Evolutionary conservation across 2,888 invertebrate genomes (phyloP).

Genomic region (Pinctada fucata): DNA sequence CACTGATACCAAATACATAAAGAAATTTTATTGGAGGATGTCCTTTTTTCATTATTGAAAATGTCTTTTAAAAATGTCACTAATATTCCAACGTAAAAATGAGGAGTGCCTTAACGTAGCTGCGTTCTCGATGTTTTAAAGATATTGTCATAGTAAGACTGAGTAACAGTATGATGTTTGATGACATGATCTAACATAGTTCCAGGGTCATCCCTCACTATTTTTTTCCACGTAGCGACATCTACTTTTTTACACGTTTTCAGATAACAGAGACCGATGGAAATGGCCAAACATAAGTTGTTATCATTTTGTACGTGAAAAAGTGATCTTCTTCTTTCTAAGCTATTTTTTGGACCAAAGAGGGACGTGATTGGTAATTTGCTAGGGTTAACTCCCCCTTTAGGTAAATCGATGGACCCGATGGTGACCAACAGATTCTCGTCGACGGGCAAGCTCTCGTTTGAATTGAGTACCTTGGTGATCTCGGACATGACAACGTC

Average conservation of each 20-base stretch:
- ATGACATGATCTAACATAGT: constrained; percentile 7
- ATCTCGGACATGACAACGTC: constrained; percentile 25
- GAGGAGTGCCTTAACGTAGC: too few relatives aligned
- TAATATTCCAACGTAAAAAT: too few relatives aligned
- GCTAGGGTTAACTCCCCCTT: constrained; percentile 15
- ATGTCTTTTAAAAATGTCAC: too few relatives aligned
- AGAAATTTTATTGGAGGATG: too few relatives aligned
- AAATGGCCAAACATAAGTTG: constrained; percentile 28
- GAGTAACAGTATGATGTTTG: constrained; percentile 9
- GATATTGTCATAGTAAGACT: constrained; percentile 12
- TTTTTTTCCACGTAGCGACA: constrained; percentile 12
- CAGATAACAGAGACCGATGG: constrained; percentile 23
- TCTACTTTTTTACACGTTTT: constrained; percentile 6
- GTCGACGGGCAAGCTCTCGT: constrained; percentile 31
- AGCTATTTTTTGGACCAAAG: constrained; percentile 21
- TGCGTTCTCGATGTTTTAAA: background rate
- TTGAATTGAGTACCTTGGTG: constrained; percentile 43
- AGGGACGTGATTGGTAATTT: constrained; percentile 12
- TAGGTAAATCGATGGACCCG: constrained; percentile 37
- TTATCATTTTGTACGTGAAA: constrained; percentile 27
- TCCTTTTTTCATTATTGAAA: too few relatives aligned
- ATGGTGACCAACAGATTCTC: constrained; percentile 19
- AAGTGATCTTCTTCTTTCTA: constrained; percentile 27
- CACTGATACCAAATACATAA: too few relatives aligned
- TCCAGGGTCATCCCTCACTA: constrained; percentile 14